These are phyloP conservation scores for Etheostoma nigrum DNA, from an alignment of 2,797 vertebrate species.

Conservation along the genomic window DNA sequence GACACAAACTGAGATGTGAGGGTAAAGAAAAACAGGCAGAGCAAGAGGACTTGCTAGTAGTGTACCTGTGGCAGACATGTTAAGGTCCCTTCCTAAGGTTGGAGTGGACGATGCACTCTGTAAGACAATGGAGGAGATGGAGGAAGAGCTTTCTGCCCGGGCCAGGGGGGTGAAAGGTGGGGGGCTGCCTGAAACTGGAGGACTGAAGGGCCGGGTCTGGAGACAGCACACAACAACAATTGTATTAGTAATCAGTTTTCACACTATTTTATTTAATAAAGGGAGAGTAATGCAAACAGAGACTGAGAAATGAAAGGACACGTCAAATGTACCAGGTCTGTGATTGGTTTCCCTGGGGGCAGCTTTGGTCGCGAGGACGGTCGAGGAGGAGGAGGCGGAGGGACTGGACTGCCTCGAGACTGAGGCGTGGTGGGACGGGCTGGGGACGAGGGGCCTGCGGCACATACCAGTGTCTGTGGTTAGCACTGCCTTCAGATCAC, in stretches of 20 bases:
- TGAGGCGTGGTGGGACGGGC: conserved; percentile 92
- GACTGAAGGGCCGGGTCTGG: conserved; percentile 95
- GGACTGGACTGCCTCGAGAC: conserved; percentile 88
- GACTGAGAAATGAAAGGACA: neutral
- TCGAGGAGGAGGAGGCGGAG: conserved; percentile 92
- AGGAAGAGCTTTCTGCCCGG: conserved; percentile 97
- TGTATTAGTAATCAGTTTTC: neutral
- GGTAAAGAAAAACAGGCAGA: neutral
- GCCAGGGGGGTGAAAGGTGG: conserved; percentile 96
- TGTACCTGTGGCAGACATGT: conserved; percentile 83
- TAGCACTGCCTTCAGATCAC: conserved; percentile 45
- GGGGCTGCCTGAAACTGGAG: conserved; percentile 94
- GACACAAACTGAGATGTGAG: conserved; percentile 39
- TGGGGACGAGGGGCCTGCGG: conserved; percentile 92
- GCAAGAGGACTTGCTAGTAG: neutral
- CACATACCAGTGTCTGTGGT: conserved; percentile 46
- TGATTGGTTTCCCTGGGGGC: conserved; percentile 92
- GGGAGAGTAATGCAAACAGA: neutral
- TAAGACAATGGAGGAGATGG: conserved; percentile 96
- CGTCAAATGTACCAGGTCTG: conserved; percentile 88
- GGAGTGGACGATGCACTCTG: conserved; percentile 97
- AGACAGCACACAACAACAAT: conserved; percentile 32
- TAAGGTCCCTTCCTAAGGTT: conserved; percentile 91
- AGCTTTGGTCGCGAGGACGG: conserved; percentile 95
- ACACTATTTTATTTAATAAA: neutral